Percentiles rank a stretch among this genome's conserved stretches.
phyloP scores from a whole-genome alignment of 2,888 invertebrate species.

The Xestoiulus laeticollis region DNA sequence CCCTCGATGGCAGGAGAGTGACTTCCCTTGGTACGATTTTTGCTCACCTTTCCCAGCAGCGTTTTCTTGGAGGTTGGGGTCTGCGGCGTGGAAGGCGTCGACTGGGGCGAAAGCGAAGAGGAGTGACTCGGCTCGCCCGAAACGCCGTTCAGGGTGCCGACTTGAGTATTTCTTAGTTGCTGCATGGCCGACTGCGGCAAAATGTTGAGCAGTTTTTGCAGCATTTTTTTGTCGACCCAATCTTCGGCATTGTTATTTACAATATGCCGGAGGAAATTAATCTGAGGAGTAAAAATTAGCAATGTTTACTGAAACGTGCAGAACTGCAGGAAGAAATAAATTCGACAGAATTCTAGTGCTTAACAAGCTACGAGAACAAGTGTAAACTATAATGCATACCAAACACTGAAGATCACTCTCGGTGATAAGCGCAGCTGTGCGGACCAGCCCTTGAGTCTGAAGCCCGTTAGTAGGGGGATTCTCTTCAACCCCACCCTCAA shows the following conservation, averaged over 20 bases:
- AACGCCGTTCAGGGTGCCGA: conserved; percentile 49
- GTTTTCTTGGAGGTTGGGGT: conserved; percentile 61
- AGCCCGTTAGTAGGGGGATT: conserved; percentile 51
- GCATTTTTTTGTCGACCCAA: conserved; percentile 62
- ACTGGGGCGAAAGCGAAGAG: conserved; percentile 54
- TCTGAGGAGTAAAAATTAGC: conserved; percentile 59
- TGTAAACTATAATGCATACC: conserved; percentile 62
- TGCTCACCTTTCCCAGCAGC: conserved; percentile 53
- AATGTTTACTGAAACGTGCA: neutral
- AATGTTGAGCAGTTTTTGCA: conserved; percentile 63
- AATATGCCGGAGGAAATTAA: conserved; percentile 63
- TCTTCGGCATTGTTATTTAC: conserved; percentile 60
- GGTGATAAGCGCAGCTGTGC: conserved; percentile 75
- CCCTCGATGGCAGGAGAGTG: conserved; percentile 32
- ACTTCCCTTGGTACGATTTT: conserved; percentile 48
- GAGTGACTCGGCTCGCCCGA: neutral
- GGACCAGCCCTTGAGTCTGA: conserved; percentile 65
- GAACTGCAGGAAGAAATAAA: neutral
- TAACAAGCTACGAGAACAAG: neutral
- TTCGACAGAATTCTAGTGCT: too few relatives aligned
- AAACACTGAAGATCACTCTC: conserved; percentile 73
- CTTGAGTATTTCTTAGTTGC: conserved; percentile 51
- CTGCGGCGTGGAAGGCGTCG: conserved; percentile 58
- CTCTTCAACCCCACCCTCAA: conserved; percentile 66
- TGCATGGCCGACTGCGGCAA: conserved; percentile 60